Percentiles rank a stretch among this genome's conserved stretches.
Conservation (phyloP, 2,113 vertebrate genomes). For the Talpa occidentalis region DNA sequence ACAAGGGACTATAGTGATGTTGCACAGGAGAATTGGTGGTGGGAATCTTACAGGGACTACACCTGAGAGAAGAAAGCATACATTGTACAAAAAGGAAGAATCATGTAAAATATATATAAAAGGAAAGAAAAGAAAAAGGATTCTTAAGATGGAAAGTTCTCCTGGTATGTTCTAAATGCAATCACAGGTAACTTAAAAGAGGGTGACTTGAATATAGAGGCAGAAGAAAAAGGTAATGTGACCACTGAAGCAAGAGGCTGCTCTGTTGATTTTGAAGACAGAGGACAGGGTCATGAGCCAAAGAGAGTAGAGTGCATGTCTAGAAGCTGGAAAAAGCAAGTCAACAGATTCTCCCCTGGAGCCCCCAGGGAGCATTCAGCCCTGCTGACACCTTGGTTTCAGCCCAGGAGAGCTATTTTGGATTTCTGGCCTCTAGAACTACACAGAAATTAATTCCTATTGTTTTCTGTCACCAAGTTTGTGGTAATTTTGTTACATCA, state of each 20-base stretch:
- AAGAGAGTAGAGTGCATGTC: neutral
- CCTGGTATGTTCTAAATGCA: neutral
- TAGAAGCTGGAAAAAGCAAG: neutral
- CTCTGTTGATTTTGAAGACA: neutral
- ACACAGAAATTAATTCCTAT: neutral
- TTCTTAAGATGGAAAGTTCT: neutral
- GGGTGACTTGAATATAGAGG: neutral
- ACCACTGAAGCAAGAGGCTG: neutral
- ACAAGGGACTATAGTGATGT: too few species aligned
- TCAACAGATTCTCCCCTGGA: neutral
- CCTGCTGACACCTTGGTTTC: neutral
- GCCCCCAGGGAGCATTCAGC: neutral
- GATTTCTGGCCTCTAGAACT: neutral
- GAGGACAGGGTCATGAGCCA: neutral
- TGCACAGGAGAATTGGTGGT: too few species aligned
- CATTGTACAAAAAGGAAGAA: too few species aligned
- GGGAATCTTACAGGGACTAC: too few species aligned
- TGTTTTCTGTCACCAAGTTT: neutral
- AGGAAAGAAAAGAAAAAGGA: too few species aligned
- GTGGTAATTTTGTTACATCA: conserved; percentile 1
- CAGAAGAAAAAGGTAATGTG: neutral
- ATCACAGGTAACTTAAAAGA: neutral
- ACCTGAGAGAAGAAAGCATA: too few species aligned
- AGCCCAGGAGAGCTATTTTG: neutral
- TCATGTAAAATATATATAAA: too few species aligned